phyloP scores from a whole-genome alignment of 2,888 invertebrate species.

The Aplocera efformata region DNA sequence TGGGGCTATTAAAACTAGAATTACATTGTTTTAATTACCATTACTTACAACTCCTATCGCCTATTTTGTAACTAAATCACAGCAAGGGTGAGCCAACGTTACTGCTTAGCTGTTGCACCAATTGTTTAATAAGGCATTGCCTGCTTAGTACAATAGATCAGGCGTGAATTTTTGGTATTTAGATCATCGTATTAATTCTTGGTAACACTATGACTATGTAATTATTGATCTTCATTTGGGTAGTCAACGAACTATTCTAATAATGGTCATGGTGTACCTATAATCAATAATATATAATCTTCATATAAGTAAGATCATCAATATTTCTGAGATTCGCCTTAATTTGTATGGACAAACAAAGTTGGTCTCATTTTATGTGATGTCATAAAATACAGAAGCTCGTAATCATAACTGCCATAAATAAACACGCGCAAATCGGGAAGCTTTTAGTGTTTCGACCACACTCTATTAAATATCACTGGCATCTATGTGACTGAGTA shows the following conservation, averaged over 20 bases:
- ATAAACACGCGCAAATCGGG: constrained; percentile 21
- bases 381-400: constrained; percentile 23
- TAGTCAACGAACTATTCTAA: too few species aligned
- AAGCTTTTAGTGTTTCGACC: constrained; percentile 6
- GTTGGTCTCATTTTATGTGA: constrained; percentile 19
- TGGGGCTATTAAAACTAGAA: constrained; percentile 18
- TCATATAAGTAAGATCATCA: too few species aligned
- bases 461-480: constrained; percentile 2
- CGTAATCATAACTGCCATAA: constrained; percentile 23
- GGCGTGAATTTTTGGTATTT: too few species aligned
- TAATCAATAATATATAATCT: too few species aligned
- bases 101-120: too few species aligned
- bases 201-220: too few species aligned
- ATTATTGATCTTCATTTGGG: too few species aligned
- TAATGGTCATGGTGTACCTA: too few species aligned
- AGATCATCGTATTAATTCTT: too few species aligned
- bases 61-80: not conserved
- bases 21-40: constrained; percentile 16
- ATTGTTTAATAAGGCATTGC: too few species aligned
- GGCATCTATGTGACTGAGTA: constrained; percentile 6
- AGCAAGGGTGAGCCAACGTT: too few species aligned
- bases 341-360: constrained; percentile 14
- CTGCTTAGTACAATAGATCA: too few species aligned
- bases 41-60: constrained; percentile 2
- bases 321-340: not conserved